Base-by-base conservation (phyloP, 2,888 invertebrate species). In the Nomada fucata region DNA sequence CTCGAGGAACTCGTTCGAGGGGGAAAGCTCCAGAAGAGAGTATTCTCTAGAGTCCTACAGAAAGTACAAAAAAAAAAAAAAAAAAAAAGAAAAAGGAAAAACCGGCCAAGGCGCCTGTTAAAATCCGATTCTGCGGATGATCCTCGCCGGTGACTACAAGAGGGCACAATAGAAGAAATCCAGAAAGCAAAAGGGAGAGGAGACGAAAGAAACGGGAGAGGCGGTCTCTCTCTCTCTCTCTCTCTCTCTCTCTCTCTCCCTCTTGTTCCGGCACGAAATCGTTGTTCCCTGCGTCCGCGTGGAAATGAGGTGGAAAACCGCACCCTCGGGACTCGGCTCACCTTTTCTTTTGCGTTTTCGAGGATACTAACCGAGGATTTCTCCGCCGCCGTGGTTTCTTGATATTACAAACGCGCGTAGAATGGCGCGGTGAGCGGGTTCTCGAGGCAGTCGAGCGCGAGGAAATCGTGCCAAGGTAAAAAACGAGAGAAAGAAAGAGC, bases 271-370 rank as follows among this genome's bases (percentile, higher is more conserved):
- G 82, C 85, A 83, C 4, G 90, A 90, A 92, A 92, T 91, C 91
- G 91, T 89, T 90, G 87, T 88, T 91, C 86, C 89, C 90, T 90
- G 91, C 91, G 91, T 91, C 90, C 89, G 90, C 86, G 89, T 89
- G 91, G 92, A 93, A 93, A 93, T 93, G 93, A 93, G 91, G 91
- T 90, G 93, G 93, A 92, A 93, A 93, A 92, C 91, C 92, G 91
- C 92, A 91, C 88, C 91, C 90, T 84, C 78, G 64, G 79, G 67
- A 70, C 75, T 79, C 76, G 70, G 76, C 82, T 83, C 88, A 85
- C 79, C 85, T 88, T 87, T 88, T 87, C 88, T 86, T 85, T 47
- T 72, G 64, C 84, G 80, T 89, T 89, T 83, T 87, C 85, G 83
- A 79, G 79, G 77, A 86, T 88, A 79, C 86, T 67, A 76, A 79